Evolutionary conservation across 2,797 vertebrate genomes (phyloP).

Genomic region (Melanotaenia parkinsoni): DNA sequence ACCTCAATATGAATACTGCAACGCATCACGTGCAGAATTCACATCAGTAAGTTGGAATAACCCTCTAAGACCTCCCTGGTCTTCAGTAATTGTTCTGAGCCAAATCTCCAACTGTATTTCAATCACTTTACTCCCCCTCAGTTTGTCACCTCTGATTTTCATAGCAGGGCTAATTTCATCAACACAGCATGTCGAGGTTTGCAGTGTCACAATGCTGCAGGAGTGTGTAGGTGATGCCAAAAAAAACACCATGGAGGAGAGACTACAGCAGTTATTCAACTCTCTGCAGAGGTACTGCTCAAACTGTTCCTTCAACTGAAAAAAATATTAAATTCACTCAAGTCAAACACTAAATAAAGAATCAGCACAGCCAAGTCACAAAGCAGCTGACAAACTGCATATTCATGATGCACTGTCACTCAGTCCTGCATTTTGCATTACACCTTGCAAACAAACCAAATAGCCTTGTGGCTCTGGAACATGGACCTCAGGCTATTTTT

Average conservation of each 20-base stretch:
- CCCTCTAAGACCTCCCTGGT: slow-evolving; percentile 19
- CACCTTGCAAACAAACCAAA: slow-evolving; percentile 52
- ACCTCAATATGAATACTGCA: slow-evolving; percentile 4
- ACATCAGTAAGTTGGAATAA: slow-evolving; percentile 11
- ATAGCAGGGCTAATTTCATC: slow-evolving; percentile 45
- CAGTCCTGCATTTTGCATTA: slow-evolving; percentile 35
- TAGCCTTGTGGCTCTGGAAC: slow-evolving; percentile 39
- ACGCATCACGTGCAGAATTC: slow-evolving; percentile 15
- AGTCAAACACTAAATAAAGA: slow-evolving; percentile 9
- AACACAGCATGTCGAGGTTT: slow-evolving; percentile 36
- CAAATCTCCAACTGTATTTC: slow-evolving; percentile 36
- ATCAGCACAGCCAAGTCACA: not conserved
- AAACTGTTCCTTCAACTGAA: not conserved
- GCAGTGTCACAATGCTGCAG: slow-evolving; percentile 40
- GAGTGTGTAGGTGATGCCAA: slow-evolving; percentile 24
- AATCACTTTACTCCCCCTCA: slow-evolving; percentile 53
- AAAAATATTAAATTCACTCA: slow-evolving; percentile 10
- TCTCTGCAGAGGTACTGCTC: slow-evolving; percentile 1
- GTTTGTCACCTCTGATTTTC: slow-evolving; percentile 52
- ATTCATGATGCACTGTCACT: slow-evolving; percentile 10
- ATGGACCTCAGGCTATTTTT: slow-evolving; percentile 67
- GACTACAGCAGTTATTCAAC: slow-evolving; percentile 22
- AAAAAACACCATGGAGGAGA: slow-evolving; percentile 3
- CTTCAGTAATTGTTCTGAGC: slow-evolving; percentile 23
- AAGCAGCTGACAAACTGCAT: not conserved